Percentiles rank a stretch among this genome's conserved stretches.
phyloP scores from a whole-genome alignment of 2,888 invertebrate genomes.

The Tachina lurida region DNA sequence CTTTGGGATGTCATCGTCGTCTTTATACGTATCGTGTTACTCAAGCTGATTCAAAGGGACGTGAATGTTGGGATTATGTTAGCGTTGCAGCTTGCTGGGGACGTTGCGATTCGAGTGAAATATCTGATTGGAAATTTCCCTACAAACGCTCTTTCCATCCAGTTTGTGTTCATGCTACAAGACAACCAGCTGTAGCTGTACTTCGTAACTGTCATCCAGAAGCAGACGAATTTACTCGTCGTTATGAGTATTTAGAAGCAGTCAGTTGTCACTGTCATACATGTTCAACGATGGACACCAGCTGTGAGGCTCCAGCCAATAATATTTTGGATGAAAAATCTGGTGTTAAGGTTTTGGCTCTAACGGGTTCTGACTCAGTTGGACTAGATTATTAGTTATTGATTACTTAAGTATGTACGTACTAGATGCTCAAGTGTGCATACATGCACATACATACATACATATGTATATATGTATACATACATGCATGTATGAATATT shows the following conservation, averaged over 20 bases:
- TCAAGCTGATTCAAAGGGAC: slow-evolving; percentile 84
- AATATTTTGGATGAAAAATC: slow-evolving; percentile 79
- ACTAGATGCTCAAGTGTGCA: background rate
- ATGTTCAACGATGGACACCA: slow-evolving; percentile 88
- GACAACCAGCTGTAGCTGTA: slow-evolving; percentile 86
- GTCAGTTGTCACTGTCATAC: slow-evolving; percentile 89
- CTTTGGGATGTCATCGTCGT: slow-evolving; percentile 87
- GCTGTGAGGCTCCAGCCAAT: slow-evolving; percentile 86
- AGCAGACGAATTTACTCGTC: slow-evolving; percentile 86
- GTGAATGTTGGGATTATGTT: slow-evolving; percentile 89
- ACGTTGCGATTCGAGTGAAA: slow-evolving; percentile 92
- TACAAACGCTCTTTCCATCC: slow-evolving; percentile 93
- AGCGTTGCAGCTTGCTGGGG: slow-evolving; percentile 92
- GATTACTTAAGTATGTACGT: background rate
- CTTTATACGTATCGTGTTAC: slow-evolving; percentile 87
- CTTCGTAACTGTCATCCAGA: slow-evolving; percentile 90
- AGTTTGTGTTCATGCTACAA: slow-evolving; percentile 90
- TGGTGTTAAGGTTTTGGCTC: slow-evolving; percentile 78
- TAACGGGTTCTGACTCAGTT: slow-evolving; percentile 79
- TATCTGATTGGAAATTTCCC: slow-evolving; percentile 94
- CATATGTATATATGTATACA: background rate
- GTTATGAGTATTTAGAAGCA: slow-evolving; percentile 91
- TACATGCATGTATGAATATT: background rate
- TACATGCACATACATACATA: background rate
- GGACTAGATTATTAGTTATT: slow-evolving; percentile 79